Base-by-base conservation (phyloP, 2,888 invertebrate species). In the Mesoligia furuncula region DNA sequence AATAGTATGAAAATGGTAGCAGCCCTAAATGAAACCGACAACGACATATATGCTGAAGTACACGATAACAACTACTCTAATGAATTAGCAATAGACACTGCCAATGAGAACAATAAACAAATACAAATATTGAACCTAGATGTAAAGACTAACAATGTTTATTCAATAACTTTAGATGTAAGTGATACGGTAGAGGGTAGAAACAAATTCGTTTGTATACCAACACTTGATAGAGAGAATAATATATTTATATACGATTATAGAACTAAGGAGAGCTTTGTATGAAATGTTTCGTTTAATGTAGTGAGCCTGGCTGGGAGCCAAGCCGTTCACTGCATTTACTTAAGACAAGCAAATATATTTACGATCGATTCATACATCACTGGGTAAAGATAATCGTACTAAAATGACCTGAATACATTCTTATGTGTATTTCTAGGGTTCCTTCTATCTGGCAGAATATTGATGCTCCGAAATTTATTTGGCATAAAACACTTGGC, bases 201-300 rank as follows among this genome's bases (percentile, higher is more conserved):
- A 81, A 96, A 95, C 84, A 95, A 93, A 87, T 96, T 96, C 89
- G 95, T 96, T 65, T 96, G 96, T 89, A 94, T 96, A 84, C 96
- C 96, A 82, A 91, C 93, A 84, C 93, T 94, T 85, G 92, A 93
- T 78, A 94, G 90, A 89, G 96, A 96, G 78, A 95, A 93, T 91
- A 96, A 95, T 94, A 95, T 96, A 94, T 95, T 96, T 95, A 96
- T 96, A 95, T 96, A 96, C 94, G 96, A 96, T 91, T 96, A 95
- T 93, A 95, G 92, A 88, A 94, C 94, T 92, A 96, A 96, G 87
- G 96, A 96, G 83, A 96, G 96, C 94, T 96, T 96, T 90, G 96
- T 96, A 85, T 96, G 86, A 90, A 80, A 79, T 71, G 66, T 81
- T 79, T 83, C 77, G 78, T 84, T 80, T 82, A 57, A 83, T 78